Conservation (phyloP, 2,888 invertebrate species). For the Pocota personata region DNA sequence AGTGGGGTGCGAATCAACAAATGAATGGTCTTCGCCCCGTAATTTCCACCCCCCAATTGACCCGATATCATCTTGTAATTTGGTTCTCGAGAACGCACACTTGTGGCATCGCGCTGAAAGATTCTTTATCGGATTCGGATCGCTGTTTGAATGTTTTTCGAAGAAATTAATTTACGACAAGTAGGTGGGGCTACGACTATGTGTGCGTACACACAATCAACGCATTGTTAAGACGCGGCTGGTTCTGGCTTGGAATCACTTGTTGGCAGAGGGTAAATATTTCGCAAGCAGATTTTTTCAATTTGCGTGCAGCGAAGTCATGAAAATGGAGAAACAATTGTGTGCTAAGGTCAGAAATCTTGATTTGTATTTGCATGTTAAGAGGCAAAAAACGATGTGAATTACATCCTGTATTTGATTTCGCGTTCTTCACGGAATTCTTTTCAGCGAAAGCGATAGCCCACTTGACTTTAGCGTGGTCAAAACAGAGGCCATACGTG, state of each 20-base stretch:
- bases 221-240: conserved; percentile 31
- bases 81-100: conserved; percentile 56
- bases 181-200: conserved; percentile 24
- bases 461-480: conserved; percentile 26
- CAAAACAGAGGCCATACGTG: conserved; percentile 27
- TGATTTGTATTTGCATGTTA: conserved; percentile 36
- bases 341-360: conserved; percentile 18
- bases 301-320: conserved; percentile 28
- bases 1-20: conserved; percentile 55
- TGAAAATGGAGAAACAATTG: conserved; percentile 5
- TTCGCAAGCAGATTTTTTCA: not conserved
- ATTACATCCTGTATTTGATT: conserved; percentile 2
- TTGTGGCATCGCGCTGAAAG: conserved; percentile 62
- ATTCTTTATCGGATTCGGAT: conserved; percentile 46
- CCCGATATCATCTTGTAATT: conserved; percentile 54
- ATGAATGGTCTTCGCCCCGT: conserved; percentile 53
- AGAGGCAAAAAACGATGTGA: conserved; percentile 5
- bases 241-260: not conserved
- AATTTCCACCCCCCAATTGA: conserved; percentile 49
- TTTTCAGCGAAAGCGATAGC: no score
- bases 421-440: not conserved
- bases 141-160: conserved; percentile 16
- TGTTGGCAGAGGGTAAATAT: conserved; percentile 19
- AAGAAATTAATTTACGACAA: conserved; percentile 33
- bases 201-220: conserved; percentile 19